Conservation (phyloP, 2,113 vertebrate species). For the Salvator merianae region DNA sequence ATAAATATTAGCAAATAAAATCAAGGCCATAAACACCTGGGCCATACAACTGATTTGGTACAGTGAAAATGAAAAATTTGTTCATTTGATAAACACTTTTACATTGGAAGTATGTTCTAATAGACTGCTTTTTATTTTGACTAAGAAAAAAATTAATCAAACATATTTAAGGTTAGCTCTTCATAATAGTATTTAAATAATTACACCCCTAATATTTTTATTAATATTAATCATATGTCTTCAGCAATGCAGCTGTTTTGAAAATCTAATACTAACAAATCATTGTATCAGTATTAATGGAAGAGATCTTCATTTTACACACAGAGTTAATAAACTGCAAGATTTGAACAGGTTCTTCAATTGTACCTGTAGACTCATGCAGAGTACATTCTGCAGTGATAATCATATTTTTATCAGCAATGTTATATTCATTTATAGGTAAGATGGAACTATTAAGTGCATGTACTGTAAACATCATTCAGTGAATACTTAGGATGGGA, state of each 20-base stretch:
- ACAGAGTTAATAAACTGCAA: not conserved
- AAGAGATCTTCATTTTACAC: not conserved
- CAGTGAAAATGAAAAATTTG: too few species aligned
- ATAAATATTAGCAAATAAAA: too few species aligned
- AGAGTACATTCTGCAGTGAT: not conserved
- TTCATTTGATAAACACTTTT: not conserved
- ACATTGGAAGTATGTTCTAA: not conserved
- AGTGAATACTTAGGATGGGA: not conserved
- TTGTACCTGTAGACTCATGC: not conserved
- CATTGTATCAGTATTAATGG: accelerated
- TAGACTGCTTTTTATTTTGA: not conserved
- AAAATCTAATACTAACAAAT: not conserved
- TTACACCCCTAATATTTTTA: not conserved
- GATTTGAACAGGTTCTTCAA: not conserved
- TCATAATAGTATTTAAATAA: not conserved
- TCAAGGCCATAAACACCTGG: too few species aligned
- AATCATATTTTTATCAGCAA: not conserved
- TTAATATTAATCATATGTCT: not conserved
- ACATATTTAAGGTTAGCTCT: not conserved
- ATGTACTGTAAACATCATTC: not conserved
- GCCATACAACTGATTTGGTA: too few species aligned
- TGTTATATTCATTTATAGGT: not conserved
- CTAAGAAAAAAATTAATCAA: not conserved
- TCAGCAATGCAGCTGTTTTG: not conserved
- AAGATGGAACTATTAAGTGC: not conserved